These are phyloP conservation scores for Eugnorisma glareosa DNA, from an alignment of 2,888 invertebrate species.

Conservation along the genomic window DNA sequence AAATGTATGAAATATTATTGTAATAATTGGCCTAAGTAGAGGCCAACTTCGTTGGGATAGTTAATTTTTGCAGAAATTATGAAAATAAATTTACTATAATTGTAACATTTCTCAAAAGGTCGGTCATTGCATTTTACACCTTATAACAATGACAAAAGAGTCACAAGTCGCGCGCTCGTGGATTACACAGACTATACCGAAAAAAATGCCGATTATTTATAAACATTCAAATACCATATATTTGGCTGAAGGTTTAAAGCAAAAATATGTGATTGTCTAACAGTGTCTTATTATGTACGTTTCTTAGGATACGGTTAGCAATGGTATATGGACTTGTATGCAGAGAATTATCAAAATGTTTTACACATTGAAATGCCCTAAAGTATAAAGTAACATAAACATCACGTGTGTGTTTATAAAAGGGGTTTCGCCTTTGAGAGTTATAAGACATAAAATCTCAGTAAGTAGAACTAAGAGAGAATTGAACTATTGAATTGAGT, in stretches of 20 bases:
- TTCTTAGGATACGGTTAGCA: slow-evolving; percentile 69
- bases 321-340: slow-evolving; percentile 24
- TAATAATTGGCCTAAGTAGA: slow-evolving; percentile 50
- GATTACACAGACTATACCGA: background rate
- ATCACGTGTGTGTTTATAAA: background rate
- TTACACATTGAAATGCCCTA: slow-evolving; percentile 4
- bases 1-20: background rate
- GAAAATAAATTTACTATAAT: background rate
- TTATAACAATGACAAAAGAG: background rate
- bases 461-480: background rate
- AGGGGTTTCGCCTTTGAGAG: background rate
- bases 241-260: slow-evolving; percentile 3
- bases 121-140: background rate
- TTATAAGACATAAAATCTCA: background rate
- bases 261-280: slow-evolving; percentile 74
- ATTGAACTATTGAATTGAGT: too few species aligned
- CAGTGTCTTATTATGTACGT: slow-evolving; percentile 76
- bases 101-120: background rate
- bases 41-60: background rate
- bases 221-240: background rate
- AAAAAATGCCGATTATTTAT: background rate
- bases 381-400: background rate
- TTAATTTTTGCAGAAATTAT: background rate
- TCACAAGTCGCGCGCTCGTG: background rate
- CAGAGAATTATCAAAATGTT: slow-evolving; percentile 10